Conservation (phyloP, 2,113 vertebrate species). For the Hemichromis elongatus region DNA sequence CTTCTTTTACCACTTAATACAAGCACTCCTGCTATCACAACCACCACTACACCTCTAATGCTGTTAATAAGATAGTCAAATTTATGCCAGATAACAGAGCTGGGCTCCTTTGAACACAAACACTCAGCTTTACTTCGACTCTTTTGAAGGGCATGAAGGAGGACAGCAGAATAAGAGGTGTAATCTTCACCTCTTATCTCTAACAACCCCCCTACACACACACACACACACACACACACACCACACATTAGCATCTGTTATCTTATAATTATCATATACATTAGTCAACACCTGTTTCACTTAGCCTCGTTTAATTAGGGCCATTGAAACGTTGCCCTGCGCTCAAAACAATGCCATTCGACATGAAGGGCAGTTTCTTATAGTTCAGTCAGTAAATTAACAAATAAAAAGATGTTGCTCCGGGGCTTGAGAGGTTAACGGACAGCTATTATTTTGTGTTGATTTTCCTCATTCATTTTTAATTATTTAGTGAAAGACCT, state of each 20-base stretch:
- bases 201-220: not conserved
- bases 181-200: conserved; percentile 67
- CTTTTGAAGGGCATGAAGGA: conserved; percentile 27
- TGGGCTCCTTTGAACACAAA: conserved; percentile 25
- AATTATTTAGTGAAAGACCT: not conserved
- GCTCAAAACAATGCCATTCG: conserved; percentile 47
- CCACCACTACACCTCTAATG: not conserved
- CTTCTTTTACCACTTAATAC: not conserved
- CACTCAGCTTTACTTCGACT: not conserved
- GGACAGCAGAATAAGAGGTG: conserved; percentile 55
- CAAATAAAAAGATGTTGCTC: not conserved
- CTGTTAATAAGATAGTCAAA: conserved; percentile 31
- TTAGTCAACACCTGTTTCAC: conserved; percentile 79
- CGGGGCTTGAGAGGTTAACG: not conserved
- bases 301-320: conserved; percentile 70
- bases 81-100: conserved; percentile 13
- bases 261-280: conserved; percentile 80
- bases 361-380: conserved; percentile 34
- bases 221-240: not conserved
- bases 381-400: conserved; percentile 30
- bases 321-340: conserved; percentile 48
- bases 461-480: not conserved
- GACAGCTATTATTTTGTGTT: not conserved
- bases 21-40: not conserved
- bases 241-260: conserved; percentile 74